Percentiles rank a stretch among this genome's conserved stretches.
phyloP scores from a whole-genome alignment of 2,888 invertebrate genomes.

The Rhamphomyia laevipes region DNA sequence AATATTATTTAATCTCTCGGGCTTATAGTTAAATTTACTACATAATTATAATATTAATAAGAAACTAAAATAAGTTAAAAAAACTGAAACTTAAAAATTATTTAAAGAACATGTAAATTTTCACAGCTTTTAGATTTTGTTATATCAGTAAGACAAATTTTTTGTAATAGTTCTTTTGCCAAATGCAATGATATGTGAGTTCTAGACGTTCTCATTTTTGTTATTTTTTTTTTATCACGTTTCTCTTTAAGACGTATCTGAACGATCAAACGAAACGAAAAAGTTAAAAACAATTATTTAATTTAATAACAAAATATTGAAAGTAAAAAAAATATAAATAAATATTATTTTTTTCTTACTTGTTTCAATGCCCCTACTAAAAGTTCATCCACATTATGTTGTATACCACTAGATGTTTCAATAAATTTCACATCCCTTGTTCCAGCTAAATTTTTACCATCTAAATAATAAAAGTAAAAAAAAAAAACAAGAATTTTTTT shows the following conservation, averaged over 20 bases:
- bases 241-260: conserved; percentile 61
- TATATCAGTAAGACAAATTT: conserved; percentile 75
- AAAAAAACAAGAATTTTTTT: background rate
- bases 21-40: too few relatives aligned
- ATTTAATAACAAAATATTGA: background rate
- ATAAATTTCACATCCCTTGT: conserved; percentile 87
- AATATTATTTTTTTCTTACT: conserved; percentile 22
- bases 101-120: conserved; percentile 68
- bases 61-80: too few relatives aligned
- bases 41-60: too few relatives aligned
- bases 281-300: background rate
- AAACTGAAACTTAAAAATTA: background rate
- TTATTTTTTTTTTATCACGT: conserved; percentile 56
- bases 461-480: conserved; percentile 40
- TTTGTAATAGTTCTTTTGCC: conserved; percentile 69
- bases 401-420: conserved; percentile 90
- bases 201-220: conserved; percentile 64
- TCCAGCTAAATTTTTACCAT: conserved; percentile 82
- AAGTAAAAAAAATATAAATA: conserved; percentile 3
- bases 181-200: conserved; percentile 71
- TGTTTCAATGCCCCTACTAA: conserved; percentile 88
- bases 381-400: conserved; percentile 93
- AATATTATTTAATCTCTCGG: too few relatives aligned
- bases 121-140: conserved; percentile 79
- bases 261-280: background rate